Percentiles rank a stretch among this genome's conserved stretches.
These are phyloP conservation scores for Gadopsis bispinosus DNA, from an alignment of 2,797 vertebrate species.

Conservation along the genomic window DNA sequence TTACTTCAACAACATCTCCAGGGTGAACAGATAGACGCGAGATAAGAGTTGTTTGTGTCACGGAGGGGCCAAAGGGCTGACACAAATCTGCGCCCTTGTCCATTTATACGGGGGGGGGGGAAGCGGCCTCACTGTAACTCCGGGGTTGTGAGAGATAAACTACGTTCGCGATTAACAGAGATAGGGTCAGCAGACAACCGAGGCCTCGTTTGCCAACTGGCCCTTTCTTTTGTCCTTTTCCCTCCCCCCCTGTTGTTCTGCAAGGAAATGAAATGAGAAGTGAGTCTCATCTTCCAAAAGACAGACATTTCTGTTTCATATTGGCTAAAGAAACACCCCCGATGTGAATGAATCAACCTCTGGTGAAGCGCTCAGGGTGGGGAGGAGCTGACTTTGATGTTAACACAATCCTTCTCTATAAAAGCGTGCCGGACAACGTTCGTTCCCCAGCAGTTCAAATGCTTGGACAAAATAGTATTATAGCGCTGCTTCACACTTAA, in stretches of 20 bases:
- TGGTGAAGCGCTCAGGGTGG: slow-evolving; percentile 30
- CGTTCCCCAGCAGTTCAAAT: slow-evolving; percentile 47
- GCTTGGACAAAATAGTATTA: slow-evolving; percentile 45
- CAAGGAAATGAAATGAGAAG: slow-evolving; percentile 20
- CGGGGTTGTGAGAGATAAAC: slow-evolving; percentile 56
- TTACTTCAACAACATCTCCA: slow-evolving; percentile 29
- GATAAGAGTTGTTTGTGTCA: slow-evolving; percentile 60
- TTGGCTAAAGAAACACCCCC: slow-evolving; percentile 41
- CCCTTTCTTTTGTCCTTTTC: slow-evolving; percentile 37
- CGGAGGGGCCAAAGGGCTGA: slow-evolving; percentile 49
- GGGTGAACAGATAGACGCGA: slow-evolving; percentile 30
- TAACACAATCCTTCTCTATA: slow-evolving; percentile 59
- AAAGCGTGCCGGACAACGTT: slow-evolving; percentile 45
- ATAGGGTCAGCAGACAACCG: slow-evolving; percentile 62
- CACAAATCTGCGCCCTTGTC: slow-evolving; percentile 49
- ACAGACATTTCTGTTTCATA: slow-evolving; percentile 49
- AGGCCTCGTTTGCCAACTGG: slow-evolving; percentile 33
- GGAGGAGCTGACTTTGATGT: slow-evolving; percentile 70
- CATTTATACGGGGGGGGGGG: slow-evolving; percentile 39
- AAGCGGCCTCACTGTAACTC: slow-evolving; percentile 36
- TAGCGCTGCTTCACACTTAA: slow-evolving; percentile 35
- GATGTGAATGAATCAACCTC: slow-evolving; percentile 58
- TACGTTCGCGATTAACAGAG: slow-evolving; percentile 65
- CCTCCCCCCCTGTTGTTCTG: slow-evolving; percentile 34
- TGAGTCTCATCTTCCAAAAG: slow-evolving; percentile 49